Conservation (phyloP, 2,888 invertebrate species). For the Drosophila peninsularis region DNA sequence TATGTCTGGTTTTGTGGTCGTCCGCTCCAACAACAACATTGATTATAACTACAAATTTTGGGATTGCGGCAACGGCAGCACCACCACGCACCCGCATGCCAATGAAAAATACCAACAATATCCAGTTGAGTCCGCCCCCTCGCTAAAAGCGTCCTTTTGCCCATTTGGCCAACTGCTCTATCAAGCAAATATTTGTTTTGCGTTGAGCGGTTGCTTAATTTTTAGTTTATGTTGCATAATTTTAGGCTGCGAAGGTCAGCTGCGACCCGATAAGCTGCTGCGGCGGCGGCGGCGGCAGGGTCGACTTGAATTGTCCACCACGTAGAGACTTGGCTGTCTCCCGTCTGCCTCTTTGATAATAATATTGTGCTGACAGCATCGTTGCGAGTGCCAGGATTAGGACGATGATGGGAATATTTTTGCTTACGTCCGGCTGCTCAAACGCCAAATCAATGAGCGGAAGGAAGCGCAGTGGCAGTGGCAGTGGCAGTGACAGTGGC, state of each 20-base stretch:
- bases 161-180: neutral
- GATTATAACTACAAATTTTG: conserved; percentile 2
- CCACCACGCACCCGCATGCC: conserved; percentile 40
- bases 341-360: conserved; percentile 28
- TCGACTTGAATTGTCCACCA: conserved; percentile 1
- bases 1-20: conserved; percentile 65
- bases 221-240: conserved; percentile 79
- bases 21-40: conserved; percentile 4
- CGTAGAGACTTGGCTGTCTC: conserved; percentile 4
- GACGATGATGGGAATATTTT: conserved; percentile 44
- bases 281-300: neutral
- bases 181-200: conserved; percentile 46
- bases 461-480: conserved; percentile 31
- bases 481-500: neutral
- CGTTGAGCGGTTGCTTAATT: conserved; percentile 62
- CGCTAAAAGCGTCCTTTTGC: neutral
- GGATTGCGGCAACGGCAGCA: neutral
- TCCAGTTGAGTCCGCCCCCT: neutral
- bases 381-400: conserved; percentile 49
- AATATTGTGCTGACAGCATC: conserved; percentile 66
- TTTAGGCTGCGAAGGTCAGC: conserved; percentile 53
- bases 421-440: conserved; percentile 16
- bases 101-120: conserved; percentile 32
- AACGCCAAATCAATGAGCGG: conserved; percentile 46
- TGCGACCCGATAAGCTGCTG: conserved; percentile 23